Evolutionary conservation across 2,888 invertebrate species (phyloP), one percentile per base, ranked within the genome.

Genomic region (Lithophane semibrunnea): DNA sequence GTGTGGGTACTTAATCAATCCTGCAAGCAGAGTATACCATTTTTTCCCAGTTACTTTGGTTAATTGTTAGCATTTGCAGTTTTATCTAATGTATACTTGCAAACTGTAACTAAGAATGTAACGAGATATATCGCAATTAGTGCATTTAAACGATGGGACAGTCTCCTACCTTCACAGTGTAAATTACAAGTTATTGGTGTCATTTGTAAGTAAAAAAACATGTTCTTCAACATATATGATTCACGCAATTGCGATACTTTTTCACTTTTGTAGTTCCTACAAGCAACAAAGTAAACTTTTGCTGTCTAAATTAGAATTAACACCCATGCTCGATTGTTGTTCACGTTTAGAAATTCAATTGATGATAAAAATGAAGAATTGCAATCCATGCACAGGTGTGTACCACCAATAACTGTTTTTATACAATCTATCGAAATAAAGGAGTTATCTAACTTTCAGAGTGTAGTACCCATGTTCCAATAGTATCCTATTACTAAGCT

Each of bases 1-100:
- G 56, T 83, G 83, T 78, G 73, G 83, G 83, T 86, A 85, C 86
- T 84, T 85, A 84, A 87, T 82, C 69, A 70, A 73, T 82, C 74
- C 84, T 80, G 70, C 72, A 80, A 80, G 65, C 56, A 64, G n/a
- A 63, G 16, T 70, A 68, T 60, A 77, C 37, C 70, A 79, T 74
- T 75, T 71, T 80, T 78, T 81, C 63, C 69, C 71, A 76, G 54
- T 77, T 75, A 44, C 75, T 44, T 78, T 75, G 49, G 61, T 69
- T 84, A 83, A 79, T 44, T 61, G 29, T 75, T 67, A 63, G 16
- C 52, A 61, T 47, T 37, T 44, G 37, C 24, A 47, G 42, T 56
- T 64, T 13, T 16, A 52, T 52, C 24, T 12, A 54, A 71, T 58
- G 49, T 21, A 16, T 60, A 74, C 24, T n/a, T 66, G 0, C 37